A percentile compares a stretch with the other conserved stretches of the same genome.
These are phyloP conservation scores for Scylla paramamosain DNA, from an alignment of 1,140 invertebrate species.

Conservation along the genomic window DNA sequence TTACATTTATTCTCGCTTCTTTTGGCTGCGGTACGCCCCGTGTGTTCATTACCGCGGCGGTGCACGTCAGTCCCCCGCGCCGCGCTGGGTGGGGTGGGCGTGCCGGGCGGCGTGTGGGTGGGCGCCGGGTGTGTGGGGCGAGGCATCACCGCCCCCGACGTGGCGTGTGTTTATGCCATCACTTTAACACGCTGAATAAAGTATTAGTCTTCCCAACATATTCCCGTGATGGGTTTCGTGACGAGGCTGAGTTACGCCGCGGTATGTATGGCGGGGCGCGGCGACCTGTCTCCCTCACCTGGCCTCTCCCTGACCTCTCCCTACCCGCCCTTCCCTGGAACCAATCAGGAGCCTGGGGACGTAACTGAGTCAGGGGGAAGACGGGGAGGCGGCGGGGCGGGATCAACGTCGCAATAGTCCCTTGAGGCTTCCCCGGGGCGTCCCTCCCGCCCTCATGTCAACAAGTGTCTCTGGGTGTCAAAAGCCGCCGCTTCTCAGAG, in stretches of 20 bases:
- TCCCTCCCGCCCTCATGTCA: neutral
- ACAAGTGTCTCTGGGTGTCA: neutral
- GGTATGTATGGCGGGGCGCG: neutral
- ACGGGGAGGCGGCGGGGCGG: too few relatives aligned
- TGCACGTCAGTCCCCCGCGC: neutral
- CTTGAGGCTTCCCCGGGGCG: neutral
- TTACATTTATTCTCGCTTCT: slow-evolving; percentile 15
- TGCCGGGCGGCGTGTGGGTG: neutral
- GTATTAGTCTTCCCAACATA: neutral
- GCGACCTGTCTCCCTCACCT: neutral
- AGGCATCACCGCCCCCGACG: neutral
- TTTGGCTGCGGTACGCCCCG: neutral
- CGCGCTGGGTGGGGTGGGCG: neutral
- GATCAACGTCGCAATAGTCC: neutral
- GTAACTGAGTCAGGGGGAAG: neutral
- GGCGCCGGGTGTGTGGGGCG: neutral
- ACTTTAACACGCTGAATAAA: neutral
- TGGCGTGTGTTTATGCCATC: slow-evolving; percentile 20
- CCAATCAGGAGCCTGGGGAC: neutral
- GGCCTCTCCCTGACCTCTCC: neutral
- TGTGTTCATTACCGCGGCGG: neutral
- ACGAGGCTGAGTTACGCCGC: neutral
- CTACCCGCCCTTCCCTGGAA: neutral
- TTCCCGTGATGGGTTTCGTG: neutral
- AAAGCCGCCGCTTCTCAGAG: neutral